Evolutionary conservation across 2,113 vertebrate species (phyloP).

Genomic region (Hassar affinis): DNA sequence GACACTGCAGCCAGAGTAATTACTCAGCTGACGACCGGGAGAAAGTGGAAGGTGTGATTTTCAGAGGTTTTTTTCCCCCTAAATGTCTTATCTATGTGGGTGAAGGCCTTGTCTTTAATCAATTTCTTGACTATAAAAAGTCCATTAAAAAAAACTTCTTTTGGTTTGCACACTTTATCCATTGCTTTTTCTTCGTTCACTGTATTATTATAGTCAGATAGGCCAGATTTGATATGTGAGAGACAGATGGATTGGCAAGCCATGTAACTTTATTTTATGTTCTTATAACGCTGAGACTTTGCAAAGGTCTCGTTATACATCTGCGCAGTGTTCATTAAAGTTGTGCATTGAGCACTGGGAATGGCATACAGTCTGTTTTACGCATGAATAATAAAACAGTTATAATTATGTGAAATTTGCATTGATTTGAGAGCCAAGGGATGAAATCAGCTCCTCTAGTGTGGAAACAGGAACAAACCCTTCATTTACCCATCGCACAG

Average conservation of each 20-base stretch:
- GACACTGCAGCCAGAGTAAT: conserved; percentile 20
- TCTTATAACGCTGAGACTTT: background rate
- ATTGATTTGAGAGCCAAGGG: background rate
- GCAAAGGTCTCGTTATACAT: conserved; percentile 22
- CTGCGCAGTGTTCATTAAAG: background rate
- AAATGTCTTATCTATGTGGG: background rate
- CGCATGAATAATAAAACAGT: background rate
- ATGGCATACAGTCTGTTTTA: background rate
- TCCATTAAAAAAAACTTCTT: background rate
- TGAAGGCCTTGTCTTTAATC: background rate
- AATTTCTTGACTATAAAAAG: background rate
- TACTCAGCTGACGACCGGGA: conserved; percentile 1
- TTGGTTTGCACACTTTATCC: background rate
- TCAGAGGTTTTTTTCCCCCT: background rate
- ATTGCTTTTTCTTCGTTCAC: background rate
- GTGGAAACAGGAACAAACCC: background rate
- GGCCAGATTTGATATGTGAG: background rate
- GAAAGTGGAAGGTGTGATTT: background rate
- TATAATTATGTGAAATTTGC: conserved; percentile 3
- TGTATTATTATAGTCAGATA: background rate
- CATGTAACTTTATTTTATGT: background rate
- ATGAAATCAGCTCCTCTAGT: background rate
- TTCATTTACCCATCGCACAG: background rate
- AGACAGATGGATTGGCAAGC: background rate
- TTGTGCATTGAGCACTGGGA: background rate